A percentile compares a stretch with the other conserved stretches of the same genome.
Conservation (phyloP, 2,888 invertebrate genomes). For the Coenonympha arcania region DNA sequence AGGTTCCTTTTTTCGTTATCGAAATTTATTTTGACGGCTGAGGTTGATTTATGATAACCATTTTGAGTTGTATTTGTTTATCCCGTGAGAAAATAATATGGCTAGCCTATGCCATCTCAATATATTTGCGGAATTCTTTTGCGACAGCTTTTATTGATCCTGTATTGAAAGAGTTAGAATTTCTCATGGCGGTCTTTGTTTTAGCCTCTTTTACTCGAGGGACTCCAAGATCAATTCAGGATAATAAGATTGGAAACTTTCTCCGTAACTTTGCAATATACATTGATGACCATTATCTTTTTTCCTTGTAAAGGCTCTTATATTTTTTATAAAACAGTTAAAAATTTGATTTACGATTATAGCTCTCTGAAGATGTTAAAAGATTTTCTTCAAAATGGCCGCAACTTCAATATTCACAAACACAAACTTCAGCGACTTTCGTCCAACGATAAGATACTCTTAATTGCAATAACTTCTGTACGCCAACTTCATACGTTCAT, state of each 20-base stretch:
- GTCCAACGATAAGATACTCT: neutral
- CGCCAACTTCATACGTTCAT: neutral
- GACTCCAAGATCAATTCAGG: conserved; percentile 6
- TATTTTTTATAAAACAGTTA: neutral
- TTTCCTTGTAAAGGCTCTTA: neutral
- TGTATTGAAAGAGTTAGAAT: neutral
- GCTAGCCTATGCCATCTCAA: too few relatives aligned
- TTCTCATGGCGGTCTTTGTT: neutral
- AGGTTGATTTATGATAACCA: too few relatives aligned
- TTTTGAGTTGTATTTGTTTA: too few relatives aligned
- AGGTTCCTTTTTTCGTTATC: too few relatives aligned
- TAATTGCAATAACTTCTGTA: conserved; percentile 1
- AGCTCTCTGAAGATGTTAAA: too few relatives aligned
- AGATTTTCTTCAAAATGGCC: too few relatives aligned
- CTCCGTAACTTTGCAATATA: neutral
- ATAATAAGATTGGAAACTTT: conserved; percentile 11
- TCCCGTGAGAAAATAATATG: too few relatives aligned
- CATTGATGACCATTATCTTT: neutral
- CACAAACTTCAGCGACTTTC: neutral
- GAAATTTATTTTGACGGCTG: too few relatives aligned
- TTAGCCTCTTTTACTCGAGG: neutral
- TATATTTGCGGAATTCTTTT: neutral
- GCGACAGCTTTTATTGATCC: conserved; percentile 4
- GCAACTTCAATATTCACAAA: neutral
- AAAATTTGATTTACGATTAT: too few relatives aligned